Evolutionary conservation across 1,140 invertebrate species (phyloP), one percentile per base, ranked within the genome.

Genomic region (Laupala kohalensis): DNA sequence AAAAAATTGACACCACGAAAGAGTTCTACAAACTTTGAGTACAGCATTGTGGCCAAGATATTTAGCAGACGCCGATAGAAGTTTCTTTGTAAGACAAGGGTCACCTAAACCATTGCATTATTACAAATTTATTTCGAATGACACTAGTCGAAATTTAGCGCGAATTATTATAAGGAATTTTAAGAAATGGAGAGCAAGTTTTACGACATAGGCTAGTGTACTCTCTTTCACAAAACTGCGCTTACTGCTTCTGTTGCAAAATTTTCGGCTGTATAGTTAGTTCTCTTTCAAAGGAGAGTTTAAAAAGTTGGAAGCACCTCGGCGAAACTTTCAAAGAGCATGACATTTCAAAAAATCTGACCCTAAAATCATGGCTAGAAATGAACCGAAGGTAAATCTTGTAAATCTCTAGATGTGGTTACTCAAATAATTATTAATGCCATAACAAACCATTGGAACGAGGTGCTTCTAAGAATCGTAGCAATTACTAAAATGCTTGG

Each of bases 401-500:
- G 69, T 65, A 24, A 12, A 73, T 64, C 26, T 67, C 67, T 72
- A 66, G 65, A 73, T 71, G 37, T 19, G 30, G 28, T 25, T 65
- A 25, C 25, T 37, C 72, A 23, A 63, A 37, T 6, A 37, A 37
- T 37, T 62, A 53, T 27, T 23, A 37, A 70, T 24, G 23, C 23
- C 23, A 37, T 64, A 73, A 65, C 64, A 67, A 73, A 73, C 26
- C 25, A 72, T 15, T 23, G 25, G 23, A 26, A 24, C 9, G 23
- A 24, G n/a, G 25, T 69, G 19, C 25, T 69, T 27, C 29, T 69
- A 9, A 27, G 25, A 69, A 27, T 25, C 23, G 25, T 6, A 64
- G 63, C 70, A 66, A 65, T 28, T 71, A 53, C n/a, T 72, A 72
- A 72, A 28, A 69, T 72, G 30, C 30, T 72, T 69, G 67, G 67